These are phyloP conservation scores for Gorsachius magnificus DNA, from an alignment of 2,797 vertebrate species.

Conservation along the genomic window DNA sequence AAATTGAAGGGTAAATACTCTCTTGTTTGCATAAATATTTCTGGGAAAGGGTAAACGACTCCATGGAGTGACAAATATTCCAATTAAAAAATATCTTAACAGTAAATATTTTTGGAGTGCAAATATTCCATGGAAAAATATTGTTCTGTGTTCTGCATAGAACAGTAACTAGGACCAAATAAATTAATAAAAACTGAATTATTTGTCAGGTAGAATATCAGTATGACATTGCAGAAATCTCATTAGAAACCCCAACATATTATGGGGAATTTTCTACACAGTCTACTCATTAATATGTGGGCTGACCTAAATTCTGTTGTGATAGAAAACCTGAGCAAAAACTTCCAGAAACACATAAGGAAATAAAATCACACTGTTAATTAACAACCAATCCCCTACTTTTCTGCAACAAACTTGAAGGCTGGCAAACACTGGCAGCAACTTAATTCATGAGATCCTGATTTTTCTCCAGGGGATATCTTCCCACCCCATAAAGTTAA, in stretches of 20 bases:
- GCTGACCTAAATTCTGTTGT: background rate
- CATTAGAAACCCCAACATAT: background rate
- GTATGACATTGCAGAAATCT: background rate
- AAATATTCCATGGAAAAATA: constrained; percentile 10
- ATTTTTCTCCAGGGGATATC: background rate
- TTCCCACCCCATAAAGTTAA: background rate
- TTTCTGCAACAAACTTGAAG: background rate
- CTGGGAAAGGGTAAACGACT: background rate
- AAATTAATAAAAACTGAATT: background rate
- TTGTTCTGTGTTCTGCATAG: background rate
- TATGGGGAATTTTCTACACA: background rate
- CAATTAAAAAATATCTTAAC: background rate
- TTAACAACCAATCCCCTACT: background rate
- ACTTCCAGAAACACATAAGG: background rate
- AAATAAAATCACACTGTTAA: background rate
- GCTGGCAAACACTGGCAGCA: background rate
- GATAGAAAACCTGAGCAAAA: background rate
- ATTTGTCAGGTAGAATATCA: background rate
- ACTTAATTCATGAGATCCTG: background rate
- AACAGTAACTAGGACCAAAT: background rate
- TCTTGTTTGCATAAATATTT: constrained; percentile 11
- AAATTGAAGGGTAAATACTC: constrained; percentile 56
- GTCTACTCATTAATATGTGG: background rate
- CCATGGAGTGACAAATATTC: constrained; percentile 11
- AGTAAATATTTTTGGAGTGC: constrained; percentile 36